phyloP scores from a whole-genome alignment of 2,888 invertebrate species.

The Blomia tropicalis region DNA sequence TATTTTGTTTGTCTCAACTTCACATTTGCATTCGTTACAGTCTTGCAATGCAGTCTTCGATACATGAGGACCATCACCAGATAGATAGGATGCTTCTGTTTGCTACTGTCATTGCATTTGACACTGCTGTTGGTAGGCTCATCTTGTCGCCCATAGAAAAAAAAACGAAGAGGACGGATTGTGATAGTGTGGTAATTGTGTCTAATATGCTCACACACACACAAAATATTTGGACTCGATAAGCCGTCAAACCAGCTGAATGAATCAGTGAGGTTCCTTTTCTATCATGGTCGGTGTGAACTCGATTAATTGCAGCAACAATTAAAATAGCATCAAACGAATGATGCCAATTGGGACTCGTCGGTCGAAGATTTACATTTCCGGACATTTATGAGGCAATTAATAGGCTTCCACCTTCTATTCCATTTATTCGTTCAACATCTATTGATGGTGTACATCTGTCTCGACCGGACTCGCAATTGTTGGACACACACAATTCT shows the following conservation, averaged over 20 bases:
- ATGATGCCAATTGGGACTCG: background rate
- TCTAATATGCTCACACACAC: too few species aligned
- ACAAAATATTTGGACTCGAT: background rate
- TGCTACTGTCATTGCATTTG: background rate
- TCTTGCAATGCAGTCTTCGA: background rate
- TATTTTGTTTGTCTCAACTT: background rate
- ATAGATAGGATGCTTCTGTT: too few species aligned
- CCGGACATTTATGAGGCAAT: conserved; percentile 7
- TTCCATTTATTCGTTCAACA: background rate
- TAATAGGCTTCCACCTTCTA: background rate
- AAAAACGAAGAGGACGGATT: too few species aligned
- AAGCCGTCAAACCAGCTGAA: background rate
- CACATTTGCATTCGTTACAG: conserved; percentile 11
- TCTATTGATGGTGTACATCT: background rate
- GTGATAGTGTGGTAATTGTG: too few species aligned
- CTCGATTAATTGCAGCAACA: conserved; percentile 13
- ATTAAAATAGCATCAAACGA: background rate
- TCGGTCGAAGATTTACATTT: conserved; percentile 7
- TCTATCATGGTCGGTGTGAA: background rate
- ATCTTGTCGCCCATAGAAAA: too few species aligned
- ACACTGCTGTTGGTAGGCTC: too few species aligned
- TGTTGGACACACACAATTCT: too few species aligned
- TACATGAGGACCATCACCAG: too few species aligned
- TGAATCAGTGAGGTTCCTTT: too few species aligned
- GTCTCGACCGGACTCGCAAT: too few species aligned